Conservation (phyloP, 2,888 invertebrate genomes). For the Notocelia uddmanniana region DNA sequence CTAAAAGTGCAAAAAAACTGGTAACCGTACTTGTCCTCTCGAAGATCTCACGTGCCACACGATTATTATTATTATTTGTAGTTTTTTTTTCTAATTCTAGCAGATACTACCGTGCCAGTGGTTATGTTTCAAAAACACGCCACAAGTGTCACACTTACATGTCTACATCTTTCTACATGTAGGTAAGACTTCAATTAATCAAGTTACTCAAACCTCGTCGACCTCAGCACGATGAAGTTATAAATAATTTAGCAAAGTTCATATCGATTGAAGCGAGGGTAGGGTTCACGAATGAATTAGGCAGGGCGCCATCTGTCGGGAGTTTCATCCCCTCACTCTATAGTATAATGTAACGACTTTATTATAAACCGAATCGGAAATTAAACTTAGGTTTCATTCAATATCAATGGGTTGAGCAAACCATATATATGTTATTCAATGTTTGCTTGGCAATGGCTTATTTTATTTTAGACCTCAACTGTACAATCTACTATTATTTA, state of each 20-base stretch:
- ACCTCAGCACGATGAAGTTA: conserved; percentile 40
- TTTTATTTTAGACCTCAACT: no score
- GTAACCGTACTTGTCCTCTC: no score
- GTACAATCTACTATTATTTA: no score
- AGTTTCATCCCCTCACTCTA: conserved; percentile 33
- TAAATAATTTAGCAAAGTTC: conserved; percentile 46
- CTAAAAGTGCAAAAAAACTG: no score
- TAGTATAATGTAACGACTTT: conserved; percentile 37
- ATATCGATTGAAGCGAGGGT: conserved; percentile 43
- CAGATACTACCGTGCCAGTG: no score
- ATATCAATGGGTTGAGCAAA: conserved; percentile 12
- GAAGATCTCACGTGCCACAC: no score
- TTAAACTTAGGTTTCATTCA: conserved; percentile 33
- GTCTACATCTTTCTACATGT: background rate
- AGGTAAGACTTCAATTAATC: conserved; percentile 13
- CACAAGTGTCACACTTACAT: no score
- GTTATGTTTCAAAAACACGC: no score
- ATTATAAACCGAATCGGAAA: conserved; percentile 44
- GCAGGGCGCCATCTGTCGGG: conserved; percentile 39
- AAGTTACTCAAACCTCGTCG: conserved; percentile 28
- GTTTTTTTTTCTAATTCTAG: no score
- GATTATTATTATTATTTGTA: no score
- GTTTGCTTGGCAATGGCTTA: no score
- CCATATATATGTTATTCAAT: no score
- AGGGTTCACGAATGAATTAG: conserved; percentile 37